Evolutionary conservation across 2,113 vertebrate genomes (phyloP).

Genomic region (Peromyscus polionotus): DNA sequence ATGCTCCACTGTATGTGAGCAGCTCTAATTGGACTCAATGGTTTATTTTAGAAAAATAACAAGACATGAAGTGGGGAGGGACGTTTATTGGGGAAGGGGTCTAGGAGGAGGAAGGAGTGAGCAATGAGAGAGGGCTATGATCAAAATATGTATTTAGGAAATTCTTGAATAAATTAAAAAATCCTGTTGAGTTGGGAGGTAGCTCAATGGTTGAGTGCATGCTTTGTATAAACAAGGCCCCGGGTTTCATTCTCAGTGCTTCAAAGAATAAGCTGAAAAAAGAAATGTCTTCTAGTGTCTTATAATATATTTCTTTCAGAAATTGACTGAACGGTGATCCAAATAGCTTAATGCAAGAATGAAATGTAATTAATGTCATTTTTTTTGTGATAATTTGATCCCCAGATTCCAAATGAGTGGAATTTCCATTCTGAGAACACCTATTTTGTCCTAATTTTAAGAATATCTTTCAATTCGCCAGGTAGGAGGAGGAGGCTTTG

Average conservation of each 20-base stretch:
- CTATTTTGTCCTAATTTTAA: neutral
- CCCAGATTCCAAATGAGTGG: neutral
- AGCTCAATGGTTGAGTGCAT: neutral
- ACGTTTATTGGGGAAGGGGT: neutral
- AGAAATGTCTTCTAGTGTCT: neutral
- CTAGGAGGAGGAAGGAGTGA: neutral
- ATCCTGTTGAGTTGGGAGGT: neutral
- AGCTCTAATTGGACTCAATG: neutral
- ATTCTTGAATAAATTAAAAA: too few relatives aligned
- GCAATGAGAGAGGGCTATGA: neutral
- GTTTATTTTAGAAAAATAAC: neutral
- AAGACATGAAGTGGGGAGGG: neutral
- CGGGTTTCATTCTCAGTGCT: neutral
- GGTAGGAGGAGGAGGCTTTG: neutral
- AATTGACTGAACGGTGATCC: constrained; percentile 13
- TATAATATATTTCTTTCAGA: neutral
- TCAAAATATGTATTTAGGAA: neutral
- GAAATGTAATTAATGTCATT: neutral
- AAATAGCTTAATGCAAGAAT: neutral
- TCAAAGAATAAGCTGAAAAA: neutral
- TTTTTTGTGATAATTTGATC: constrained; percentile 1
- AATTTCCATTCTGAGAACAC: neutral
- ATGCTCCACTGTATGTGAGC: neutral
- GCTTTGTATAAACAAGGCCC: neutral
- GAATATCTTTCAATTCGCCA: neutral